A percentile compares a stretch with the other conserved stretches of the same genome.
Evolutionary conservation across 2,888 invertebrate species (phyloP).

Genomic region (Anaspis maculata): DNA sequence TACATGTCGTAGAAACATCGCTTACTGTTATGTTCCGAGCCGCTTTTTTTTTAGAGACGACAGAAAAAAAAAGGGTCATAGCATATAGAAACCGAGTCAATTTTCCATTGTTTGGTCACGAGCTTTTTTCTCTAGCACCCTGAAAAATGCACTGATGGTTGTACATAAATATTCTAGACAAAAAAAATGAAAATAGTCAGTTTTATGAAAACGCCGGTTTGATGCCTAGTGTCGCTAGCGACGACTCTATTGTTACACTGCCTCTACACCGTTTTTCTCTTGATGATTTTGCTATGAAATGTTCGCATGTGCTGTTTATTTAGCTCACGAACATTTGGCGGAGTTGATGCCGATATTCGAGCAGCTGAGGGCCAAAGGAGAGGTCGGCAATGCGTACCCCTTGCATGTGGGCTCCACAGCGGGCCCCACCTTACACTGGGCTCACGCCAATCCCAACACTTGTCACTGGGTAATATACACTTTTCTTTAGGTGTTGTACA

Average conservation of each 20-base stretch:
- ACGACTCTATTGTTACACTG: not conserved
- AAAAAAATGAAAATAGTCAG: no score
- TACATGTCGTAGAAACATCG: no score
- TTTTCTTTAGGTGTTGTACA: slow-evolving; percentile 14
- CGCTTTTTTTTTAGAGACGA: no score
- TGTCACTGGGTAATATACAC: slow-evolving; percentile 72
- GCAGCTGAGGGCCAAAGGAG: slow-evolving; percentile 83
- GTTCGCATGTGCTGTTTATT: slow-evolving; percentile 21
- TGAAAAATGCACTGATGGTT: no score
- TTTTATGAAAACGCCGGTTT: no score
- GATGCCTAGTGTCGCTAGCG: no score
- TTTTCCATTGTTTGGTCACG: no score
- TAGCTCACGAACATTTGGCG: slow-evolving; percentile 91
- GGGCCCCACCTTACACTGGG: slow-evolving; percentile 57
- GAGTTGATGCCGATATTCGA: slow-evolving; percentile 95
- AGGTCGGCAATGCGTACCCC: slow-evolving; percentile 85
- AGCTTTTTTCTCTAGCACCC: no score
- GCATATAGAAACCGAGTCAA: no score
- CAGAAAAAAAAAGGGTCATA: no score
- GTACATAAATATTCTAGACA: no score
- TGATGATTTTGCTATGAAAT: slow-evolving; percentile 18
- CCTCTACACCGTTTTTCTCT: slow-evolving; percentile 7
- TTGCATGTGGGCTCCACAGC: slow-evolving; percentile 72
- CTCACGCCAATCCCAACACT: slow-evolving; percentile 46
- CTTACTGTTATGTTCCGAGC: no score